A percentile compares a stretch with the other conserved stretches of the same genome.
phyloP scores from a whole-genome alignment of 37 sponge, comb jelly and placozoan genomes.

The Haliclona indistincta region DNA sequence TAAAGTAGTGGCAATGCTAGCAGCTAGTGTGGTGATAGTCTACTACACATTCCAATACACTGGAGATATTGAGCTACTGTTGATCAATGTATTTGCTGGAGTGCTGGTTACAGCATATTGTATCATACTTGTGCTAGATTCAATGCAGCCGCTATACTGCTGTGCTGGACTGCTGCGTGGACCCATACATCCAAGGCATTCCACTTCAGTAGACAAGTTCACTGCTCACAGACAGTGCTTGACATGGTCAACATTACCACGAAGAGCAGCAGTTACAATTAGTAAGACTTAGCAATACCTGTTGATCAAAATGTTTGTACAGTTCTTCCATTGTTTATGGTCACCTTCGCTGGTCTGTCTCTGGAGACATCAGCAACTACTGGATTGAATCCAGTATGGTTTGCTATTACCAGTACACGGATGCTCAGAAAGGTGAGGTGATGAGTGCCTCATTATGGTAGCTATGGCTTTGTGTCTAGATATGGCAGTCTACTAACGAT shows the following conservation, averaged over 20 bases:
- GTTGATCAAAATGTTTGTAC: background rate
- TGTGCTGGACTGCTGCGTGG: too few relatives aligned
- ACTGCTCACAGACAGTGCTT: constrained; percentile 12
- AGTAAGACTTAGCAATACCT: background rate
- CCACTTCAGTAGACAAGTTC: constrained; percentile 19
- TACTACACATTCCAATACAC: constrained; percentile 22
- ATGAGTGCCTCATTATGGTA: background rate
- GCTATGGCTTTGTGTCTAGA: constrained; percentile 12
- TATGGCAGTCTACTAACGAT: constrained; percentile 54
- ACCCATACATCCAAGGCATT: too few relatives aligned
- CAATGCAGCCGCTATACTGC: too few relatives aligned
- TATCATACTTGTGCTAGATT: background rate
- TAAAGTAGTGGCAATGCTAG: constrained; percentile 11
- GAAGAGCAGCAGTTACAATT: constrained; percentile 19
- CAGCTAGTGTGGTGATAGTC: constrained; percentile 8
- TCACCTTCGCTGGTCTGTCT: constrained; percentile 54
- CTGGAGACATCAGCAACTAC: too few relatives aligned
- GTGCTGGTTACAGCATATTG: background rate
- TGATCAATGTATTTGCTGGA: background rate
- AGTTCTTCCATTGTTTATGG: constrained; percentile 53
- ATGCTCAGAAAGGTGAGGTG: constrained; percentile 53
- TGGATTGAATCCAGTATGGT: too few relatives aligned
- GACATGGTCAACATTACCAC: constrained; percentile 20
- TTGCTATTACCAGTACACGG: constrained; percentile 35
- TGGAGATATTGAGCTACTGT: background rate